Evolutionary conservation across 2,113 vertebrate genomes (phyloP).

Genomic region (Lontra canadensis): DNA sequence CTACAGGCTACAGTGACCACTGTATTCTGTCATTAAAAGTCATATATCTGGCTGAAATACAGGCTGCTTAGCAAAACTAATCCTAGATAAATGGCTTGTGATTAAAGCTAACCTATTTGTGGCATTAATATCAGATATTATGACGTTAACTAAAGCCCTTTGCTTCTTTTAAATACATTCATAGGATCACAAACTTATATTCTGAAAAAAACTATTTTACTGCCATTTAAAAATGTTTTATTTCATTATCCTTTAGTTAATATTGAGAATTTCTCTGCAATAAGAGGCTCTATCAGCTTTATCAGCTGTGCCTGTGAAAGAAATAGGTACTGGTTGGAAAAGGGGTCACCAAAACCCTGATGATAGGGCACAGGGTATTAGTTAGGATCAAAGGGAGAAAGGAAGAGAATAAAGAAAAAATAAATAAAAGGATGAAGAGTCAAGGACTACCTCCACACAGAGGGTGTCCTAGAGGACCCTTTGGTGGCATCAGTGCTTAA

Average conservation of each 20-base stretch:
- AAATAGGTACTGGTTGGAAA: conserved; percentile 19
- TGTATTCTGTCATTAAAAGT: background rate
- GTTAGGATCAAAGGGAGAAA: background rate
- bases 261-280: background rate
- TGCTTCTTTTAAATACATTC: conserved; percentile 16
- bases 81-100: background rate
- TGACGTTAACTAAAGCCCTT: background rate
- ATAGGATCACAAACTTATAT: background rate
- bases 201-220: conserved; percentile 5
- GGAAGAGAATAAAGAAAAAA: background rate
- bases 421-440: background rate
- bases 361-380: background rate
- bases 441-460: background rate
- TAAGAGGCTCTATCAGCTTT: background rate
- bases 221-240: background rate
- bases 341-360: background rate
- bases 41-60: background rate
- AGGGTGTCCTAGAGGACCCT: background rate
- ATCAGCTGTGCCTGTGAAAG: background rate
- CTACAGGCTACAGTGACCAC: background rate
- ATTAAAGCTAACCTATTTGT: background rate
- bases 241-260: background rate
- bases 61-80: background rate
- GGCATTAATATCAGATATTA: background rate
- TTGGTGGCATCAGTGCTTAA: background rate